These are phyloP conservation scores for Onychostoma macrolepis DNA, from an alignment of 2,113 vertebrate genomes.

Conservation along the genomic window DNA sequence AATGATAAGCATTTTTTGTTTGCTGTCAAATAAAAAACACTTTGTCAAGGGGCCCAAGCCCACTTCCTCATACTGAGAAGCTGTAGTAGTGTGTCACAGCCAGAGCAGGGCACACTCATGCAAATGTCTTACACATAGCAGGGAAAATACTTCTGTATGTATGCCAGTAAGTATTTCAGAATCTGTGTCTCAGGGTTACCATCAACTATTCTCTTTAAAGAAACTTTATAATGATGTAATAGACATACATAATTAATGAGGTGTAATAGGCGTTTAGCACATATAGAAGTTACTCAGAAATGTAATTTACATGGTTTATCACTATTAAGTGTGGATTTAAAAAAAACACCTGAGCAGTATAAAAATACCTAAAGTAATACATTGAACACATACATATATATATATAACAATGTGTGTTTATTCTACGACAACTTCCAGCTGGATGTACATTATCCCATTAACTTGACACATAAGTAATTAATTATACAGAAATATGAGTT, in stretches of 20 bases:
- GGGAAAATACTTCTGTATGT: neutral
- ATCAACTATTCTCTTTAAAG: neutral
- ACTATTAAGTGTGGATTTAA: neutral
- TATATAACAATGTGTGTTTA: too few species aligned
- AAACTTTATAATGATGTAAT: neutral
- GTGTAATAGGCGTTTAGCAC: neutral
- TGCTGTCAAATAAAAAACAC: too few species aligned
- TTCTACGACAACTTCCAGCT: too few species aligned
- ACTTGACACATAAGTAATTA: too few species aligned
- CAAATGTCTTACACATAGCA: neutral
- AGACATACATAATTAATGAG: neutral
- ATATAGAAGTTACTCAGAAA: neutral
- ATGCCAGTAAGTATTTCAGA: slow-evolving; percentile 23
- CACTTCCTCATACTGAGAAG: neutral
- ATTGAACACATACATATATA: too few species aligned
- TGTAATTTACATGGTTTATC: neutral
- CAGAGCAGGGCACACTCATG: neutral
- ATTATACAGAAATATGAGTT: too few species aligned
- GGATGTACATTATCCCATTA: too few species aligned
- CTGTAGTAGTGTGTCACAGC: neutral
- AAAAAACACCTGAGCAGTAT: too few species aligned
- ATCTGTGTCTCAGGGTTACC: neutral
- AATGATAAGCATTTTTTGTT: neutral
- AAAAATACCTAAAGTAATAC: too few species aligned
- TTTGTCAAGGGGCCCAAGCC: neutral